phyloP scores from a whole-genome alignment of 2,113 vertebrate species.

The Mellivora capensis region DNA sequence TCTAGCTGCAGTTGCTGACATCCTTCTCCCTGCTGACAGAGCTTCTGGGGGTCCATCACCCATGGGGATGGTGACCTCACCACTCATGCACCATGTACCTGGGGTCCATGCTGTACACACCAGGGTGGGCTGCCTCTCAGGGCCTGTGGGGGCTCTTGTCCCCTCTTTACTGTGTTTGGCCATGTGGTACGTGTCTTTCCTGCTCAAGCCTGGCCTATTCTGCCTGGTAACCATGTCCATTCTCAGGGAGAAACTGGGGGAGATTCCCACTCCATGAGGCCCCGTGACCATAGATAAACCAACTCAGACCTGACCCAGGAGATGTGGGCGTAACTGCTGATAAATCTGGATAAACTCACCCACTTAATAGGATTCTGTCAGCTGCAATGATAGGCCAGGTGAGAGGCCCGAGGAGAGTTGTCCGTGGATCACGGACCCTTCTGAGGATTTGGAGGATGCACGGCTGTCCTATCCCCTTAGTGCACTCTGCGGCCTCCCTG shows the following conservation, averaged over 20 bases:
- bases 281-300: not conserved
- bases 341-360: not conserved
- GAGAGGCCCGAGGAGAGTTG: not conserved
- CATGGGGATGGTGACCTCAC: rapidly evolving
- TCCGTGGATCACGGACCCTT: rapidly evolving
- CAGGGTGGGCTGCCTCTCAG: too few species aligned
- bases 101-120: rapidly evolving
- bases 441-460: not conserved
- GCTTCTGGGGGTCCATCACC: rapidly evolving
- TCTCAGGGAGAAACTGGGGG: not conserved
- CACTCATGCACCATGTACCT: too few species aligned
- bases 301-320: not conserved
- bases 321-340: not conserved
- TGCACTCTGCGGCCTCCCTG: rapidly evolving
- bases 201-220: not conserved
- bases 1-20: not conserved
- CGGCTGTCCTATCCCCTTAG: not conserved
- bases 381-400: not conserved
- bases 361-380: not conserved
- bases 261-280: not conserved
- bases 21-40: too few species aligned
- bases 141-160: rapidly evolving
- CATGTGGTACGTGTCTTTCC: rapidly evolving
- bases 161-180: rapidly evolving
- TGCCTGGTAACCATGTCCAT: not conserved